Conservation (phyloP, 2,797 vertebrate species). For the Peromyscus attwateri region DNA sequence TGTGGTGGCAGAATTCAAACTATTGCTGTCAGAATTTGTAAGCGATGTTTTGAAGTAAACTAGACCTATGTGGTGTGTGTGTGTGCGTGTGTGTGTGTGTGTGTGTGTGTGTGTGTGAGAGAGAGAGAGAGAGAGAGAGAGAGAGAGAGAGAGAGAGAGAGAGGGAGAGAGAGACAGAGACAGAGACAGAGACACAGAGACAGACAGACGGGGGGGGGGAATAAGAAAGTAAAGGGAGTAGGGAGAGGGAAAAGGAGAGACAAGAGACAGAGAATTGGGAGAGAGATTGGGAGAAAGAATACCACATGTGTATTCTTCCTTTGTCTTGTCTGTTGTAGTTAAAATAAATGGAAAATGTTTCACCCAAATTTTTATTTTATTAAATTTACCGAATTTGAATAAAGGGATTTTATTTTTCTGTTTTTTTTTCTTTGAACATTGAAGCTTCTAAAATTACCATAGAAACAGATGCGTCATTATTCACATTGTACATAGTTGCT, state of each 20-base stretch:
- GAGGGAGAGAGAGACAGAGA: too few relatives aligned
- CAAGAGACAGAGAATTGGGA: not conserved
- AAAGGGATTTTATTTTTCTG: conserved; percentile 56
- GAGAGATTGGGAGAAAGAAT: not conserved
- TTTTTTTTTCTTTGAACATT: conserved; percentile 58
- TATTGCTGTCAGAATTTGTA: conserved; percentile 71
- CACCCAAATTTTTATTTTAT: conserved; percentile 53
- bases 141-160: too few relatives aligned
- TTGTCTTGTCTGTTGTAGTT: conserved; percentile 32
- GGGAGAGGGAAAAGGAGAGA: not conserved
- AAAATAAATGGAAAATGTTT: conserved; percentile 53
- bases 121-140: too few relatives aligned
- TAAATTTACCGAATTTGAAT: conserved; percentile 65
- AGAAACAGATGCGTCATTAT: conserved; percentile 84
- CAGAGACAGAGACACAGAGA: too few relatives aligned
- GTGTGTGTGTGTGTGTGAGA: not conserved
- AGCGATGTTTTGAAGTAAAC: not conserved
- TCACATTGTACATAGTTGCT: conserved; percentile 70
- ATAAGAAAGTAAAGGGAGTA: too few relatives aligned
- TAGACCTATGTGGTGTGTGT: not conserved
- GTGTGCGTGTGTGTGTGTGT: not conserved
- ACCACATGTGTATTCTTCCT: not conserved
- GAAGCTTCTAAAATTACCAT: conserved; percentile 75
- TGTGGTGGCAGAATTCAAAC: conserved; percentile 74
- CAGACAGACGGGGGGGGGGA: not conserved